Percentiles rank a stretch among this genome's conserved stretches.
phyloP scores from a whole-genome alignment of 2,113 vertebrate species.

The Megaceryle maxima region DNA sequence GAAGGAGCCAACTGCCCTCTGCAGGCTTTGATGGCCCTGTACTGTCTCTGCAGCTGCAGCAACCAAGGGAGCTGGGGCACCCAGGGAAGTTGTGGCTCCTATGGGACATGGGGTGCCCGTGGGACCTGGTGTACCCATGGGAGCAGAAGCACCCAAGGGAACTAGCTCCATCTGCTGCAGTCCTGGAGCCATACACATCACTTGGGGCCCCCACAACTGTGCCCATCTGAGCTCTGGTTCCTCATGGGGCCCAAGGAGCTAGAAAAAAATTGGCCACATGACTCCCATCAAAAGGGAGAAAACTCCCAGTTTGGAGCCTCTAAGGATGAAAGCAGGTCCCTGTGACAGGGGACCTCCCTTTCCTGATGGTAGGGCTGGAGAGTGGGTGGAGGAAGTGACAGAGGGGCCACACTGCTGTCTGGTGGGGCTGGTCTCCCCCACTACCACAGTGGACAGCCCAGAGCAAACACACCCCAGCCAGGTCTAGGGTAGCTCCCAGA shows the following conservation, averaged over 20 bases:
- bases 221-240: accelerated
- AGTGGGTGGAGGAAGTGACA: background rate
- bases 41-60: background rate
- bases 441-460: background rate
- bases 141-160: background rate
- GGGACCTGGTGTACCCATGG: background rate
- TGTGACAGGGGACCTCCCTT: background rate
- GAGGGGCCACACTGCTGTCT: background rate
- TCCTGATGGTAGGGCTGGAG: background rate
- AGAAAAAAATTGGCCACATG: too few relatives aligned
- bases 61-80: background rate
- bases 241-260: accelerated
- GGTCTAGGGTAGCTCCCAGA: background rate
- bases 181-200: background rate
- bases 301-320: background rate
- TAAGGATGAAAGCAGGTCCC: background rate
- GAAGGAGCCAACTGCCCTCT: slow-evolving; percentile 50
- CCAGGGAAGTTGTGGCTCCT: background rate
- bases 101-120: accelerated
- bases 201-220: background rate
- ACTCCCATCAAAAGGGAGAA: background rate
- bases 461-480: background rate
- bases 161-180: background rate
- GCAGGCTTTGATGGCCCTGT: background rate
- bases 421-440: accelerated